phyloP scores from a whole-genome alignment of 35 echinoderm and acorn worm species.

The Heliocidaris erythrogramma region DNA sequence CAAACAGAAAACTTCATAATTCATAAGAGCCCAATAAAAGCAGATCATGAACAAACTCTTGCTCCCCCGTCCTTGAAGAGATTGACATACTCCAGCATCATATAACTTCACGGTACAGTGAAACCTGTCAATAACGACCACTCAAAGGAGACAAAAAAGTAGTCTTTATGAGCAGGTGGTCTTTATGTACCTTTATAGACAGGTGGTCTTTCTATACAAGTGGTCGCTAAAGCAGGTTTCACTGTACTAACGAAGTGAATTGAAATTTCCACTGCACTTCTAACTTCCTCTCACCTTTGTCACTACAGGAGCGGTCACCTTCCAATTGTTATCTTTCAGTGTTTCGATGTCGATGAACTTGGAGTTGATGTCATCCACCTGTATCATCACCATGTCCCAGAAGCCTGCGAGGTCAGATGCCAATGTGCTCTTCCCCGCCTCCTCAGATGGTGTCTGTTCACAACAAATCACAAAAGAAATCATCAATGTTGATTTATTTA shows the following conservation, averaged over 20 bases:
- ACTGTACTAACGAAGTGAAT: not conserved
- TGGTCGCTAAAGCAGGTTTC: no score
- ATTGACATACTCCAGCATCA: no score
- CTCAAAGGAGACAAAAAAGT: no score
- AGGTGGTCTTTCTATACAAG: no score
- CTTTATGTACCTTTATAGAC: no score
- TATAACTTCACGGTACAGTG: no score
- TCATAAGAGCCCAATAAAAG: no score
- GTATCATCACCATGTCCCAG: constrained; percentile 99
- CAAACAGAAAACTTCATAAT: no score
- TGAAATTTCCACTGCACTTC: not conserved
- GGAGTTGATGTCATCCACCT: constrained; percentile 92
- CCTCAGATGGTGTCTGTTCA: constrained; percentile 56
- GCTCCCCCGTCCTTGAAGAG: no score
- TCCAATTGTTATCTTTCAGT: constrained; percentile 85
- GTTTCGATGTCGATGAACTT: constrained; percentile 90
- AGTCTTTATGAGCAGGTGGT: no score
- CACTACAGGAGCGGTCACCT: constrained; percentile 41
- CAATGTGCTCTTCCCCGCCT: constrained; percentile 54
- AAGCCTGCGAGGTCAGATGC: constrained; percentile 90
- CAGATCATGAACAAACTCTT: no score
- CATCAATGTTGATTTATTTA: not conserved
- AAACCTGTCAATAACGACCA: no score
- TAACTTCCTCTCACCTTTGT: constrained; percentile 35
- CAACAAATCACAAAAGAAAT: constrained; percentile 8